Conservation (phyloP, 2,113 vertebrate genomes). For the Xiphias gladius region DNA sequence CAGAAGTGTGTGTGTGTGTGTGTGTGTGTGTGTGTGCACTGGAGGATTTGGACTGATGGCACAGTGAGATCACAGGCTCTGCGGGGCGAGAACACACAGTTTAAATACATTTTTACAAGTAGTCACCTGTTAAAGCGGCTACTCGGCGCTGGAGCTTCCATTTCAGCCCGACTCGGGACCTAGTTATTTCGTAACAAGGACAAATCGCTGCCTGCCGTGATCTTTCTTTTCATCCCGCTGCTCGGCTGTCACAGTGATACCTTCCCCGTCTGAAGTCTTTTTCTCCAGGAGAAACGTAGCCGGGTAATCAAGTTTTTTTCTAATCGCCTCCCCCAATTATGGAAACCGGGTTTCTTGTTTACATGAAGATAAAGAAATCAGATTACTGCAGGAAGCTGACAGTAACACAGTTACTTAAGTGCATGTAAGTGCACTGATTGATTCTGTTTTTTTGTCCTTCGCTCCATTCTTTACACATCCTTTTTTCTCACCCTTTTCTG, state of each 20-base stretch:
- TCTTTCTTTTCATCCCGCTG: background rate
- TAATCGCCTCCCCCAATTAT: conserved; percentile 22
- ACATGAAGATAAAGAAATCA: conserved; percentile 18
- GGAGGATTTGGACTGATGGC: background rate
- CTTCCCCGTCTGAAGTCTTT: background rate
- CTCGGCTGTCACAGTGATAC: conserved; percentile 14
- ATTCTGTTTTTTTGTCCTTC: conserved; percentile 23
- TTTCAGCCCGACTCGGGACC: too few species aligned
- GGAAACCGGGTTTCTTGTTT: conserved; percentile 36
- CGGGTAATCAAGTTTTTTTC: conserved; percentile 1
- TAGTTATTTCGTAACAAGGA: background rate
- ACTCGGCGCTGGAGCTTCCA: too few species aligned
- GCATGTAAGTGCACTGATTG: conserved; percentile 44
- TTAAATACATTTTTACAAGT: background rate
- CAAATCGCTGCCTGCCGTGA: background rate
- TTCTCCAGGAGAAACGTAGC: background rate
- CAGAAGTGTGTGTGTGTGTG: too few species aligned
- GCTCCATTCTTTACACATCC: conserved; percentile 15
- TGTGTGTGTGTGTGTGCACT: background rate
- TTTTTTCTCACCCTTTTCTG: conserved; percentile 35
- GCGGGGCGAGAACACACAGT: background rate
- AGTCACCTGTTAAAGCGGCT: background rate
- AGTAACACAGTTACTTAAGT: conserved; percentile 54
- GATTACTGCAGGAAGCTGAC: conserved; percentile 52
- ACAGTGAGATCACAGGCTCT: background rate